phyloP scores from a whole-genome alignment of 2,888 invertebrate species.

The Timema cristinae region DNA sequence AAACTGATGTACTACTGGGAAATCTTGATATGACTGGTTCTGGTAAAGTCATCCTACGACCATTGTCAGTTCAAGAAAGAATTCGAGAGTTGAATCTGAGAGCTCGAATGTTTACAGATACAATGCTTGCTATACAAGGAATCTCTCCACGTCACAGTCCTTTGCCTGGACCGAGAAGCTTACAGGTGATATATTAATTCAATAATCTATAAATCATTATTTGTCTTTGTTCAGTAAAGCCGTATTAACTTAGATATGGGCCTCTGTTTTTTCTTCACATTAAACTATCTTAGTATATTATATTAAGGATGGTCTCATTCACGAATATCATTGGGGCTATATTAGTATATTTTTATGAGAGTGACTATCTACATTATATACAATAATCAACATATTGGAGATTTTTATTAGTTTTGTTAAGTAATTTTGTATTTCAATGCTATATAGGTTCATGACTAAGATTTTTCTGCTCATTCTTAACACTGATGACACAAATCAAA shows the following conservation, averaged over 20 bases:
- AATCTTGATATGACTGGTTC: slow-evolving; percentile 44
- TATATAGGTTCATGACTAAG: no score
- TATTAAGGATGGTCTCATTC: no score
- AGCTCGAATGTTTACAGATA: slow-evolving; percentile 48
- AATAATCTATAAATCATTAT: slow-evolving; percentile 18
- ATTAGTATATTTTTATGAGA: no score
- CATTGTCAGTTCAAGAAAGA: slow-evolving; percentile 46
- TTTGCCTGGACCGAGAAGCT: slow-evolving; percentile 39
- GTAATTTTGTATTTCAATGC: no score
- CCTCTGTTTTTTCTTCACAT: not conserved
- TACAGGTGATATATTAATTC: slow-evolving; percentile 38
- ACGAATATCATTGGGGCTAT: no score
- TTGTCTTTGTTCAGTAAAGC: no score
- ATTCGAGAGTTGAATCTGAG: slow-evolving; percentile 48
- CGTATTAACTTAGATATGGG: no score
- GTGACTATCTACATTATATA: no score
- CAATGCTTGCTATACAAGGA: slow-evolving; percentile 45
- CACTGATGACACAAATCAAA: no score
- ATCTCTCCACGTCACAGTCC: slow-evolving; percentile 38
- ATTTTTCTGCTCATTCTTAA: no score
- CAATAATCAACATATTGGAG: no score
- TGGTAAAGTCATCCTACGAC: slow-evolving; percentile 43
- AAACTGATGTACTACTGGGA: slow-evolving; percentile 46
- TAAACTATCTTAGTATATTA: not conserved
- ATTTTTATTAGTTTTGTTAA: no score